Evolutionary conservation across 2,888 invertebrate species (phyloP).

Genomic region (Junonia oenone): DNA sequence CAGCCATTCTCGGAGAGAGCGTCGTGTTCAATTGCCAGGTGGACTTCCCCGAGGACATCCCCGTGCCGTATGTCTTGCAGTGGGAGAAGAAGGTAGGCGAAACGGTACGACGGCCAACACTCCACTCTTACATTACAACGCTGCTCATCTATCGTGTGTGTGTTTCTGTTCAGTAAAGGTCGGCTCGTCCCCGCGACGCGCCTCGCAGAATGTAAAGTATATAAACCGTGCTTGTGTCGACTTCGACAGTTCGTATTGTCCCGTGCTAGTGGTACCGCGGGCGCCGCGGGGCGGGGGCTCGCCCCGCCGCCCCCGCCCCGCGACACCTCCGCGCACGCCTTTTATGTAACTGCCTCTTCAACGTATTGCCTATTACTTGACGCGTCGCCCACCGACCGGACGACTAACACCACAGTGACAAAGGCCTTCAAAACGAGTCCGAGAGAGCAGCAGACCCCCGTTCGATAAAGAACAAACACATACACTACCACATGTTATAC

Average conservation of each 20-base stretch:
- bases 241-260: slow-evolving; percentile 59
- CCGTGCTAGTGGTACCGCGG: slow-evolving; percentile 63
- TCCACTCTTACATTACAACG: slow-evolving; percentile 78
- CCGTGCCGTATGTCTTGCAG: slow-evolving; percentile 98
- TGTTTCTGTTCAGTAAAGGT: slow-evolving; percentile 80
- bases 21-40: slow-evolving; percentile 99
- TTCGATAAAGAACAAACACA: slow-evolving; percentile 69
- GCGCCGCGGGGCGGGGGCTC: slow-evolving; percentile 62
- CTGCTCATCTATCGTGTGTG: slow-evolving; percentile 78
- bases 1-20: slow-evolving; percentile 97
- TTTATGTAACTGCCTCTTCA: slow-evolving; percentile 59
- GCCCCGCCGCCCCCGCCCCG: slow-evolving; percentile 49
- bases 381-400: slow-evolving; percentile 56
- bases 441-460: slow-evolving; percentile 81
- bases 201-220: slow-evolving; percentile 73
- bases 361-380: slow-evolving; percentile 61
- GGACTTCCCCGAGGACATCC: slow-evolving; percentile 96
- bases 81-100: slow-evolving; percentile 99
- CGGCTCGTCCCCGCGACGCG: slow-evolving; percentile 73
- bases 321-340: slow-evolving; percentile 61
- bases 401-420: slow-evolving; percentile 73
- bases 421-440: slow-evolving; percentile 79
- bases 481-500: slow-evolving; percentile 69
- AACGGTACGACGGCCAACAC: slow-evolving; percentile 90
- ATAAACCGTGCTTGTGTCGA: slow-evolving; percentile 55